Evolutionary conservation across 2,888 invertebrate genomes (phyloP), one percentile per base, ranked within the genome.

Genomic region (Heliconius cydno): DNA sequence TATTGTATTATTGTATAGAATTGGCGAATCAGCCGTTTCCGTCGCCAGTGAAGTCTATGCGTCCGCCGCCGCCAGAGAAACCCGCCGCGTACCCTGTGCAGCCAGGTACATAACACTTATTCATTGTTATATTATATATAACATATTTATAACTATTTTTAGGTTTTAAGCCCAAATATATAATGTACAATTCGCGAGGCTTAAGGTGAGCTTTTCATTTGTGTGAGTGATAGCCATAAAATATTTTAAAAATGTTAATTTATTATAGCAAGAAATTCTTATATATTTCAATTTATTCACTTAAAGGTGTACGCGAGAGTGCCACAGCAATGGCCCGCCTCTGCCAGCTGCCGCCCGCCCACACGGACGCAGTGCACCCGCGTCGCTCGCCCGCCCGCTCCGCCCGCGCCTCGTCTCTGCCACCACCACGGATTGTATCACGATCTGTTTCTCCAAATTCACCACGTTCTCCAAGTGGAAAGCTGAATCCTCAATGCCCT

Each of bases 271-370:
- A 52, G 34, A 34, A 34, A 34, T 34, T 34, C 9, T 34, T 19
- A 52, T 68, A 68, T 67, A 25, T 28, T 70, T 5, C 10, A 38
- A 70, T 28, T 52, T 52, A 52, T 52, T 52, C 7, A 1, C 19
- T 52, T 52, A 22, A 22, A 94, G 94, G 86, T 83, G 92, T 94
- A 1, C 91, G 94, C 5, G 93, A 93, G 77, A 87, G 90, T 25
- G 94, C 94, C 0, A 90, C 90, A 2, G 94, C 93, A 25, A 92
- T 94, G 92, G 94, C 92, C 1, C 87, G 86, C 76, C 87, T 94
- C 22, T 94, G 94, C 86, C 88, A 89, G 84, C 83, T 90, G 66
- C 91, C 90, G 12, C 84, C 87, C 76, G 86, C 88, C 0, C 87
- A 91, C 34, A 80, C 85, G 15, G 67, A 80, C 68, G 77, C 82